Evolutionary conservation across 2,797 vertebrate genomes (phyloP), one percentile per base, ranked within the genome.

Genomic region (Cuculus canorus): DNA sequence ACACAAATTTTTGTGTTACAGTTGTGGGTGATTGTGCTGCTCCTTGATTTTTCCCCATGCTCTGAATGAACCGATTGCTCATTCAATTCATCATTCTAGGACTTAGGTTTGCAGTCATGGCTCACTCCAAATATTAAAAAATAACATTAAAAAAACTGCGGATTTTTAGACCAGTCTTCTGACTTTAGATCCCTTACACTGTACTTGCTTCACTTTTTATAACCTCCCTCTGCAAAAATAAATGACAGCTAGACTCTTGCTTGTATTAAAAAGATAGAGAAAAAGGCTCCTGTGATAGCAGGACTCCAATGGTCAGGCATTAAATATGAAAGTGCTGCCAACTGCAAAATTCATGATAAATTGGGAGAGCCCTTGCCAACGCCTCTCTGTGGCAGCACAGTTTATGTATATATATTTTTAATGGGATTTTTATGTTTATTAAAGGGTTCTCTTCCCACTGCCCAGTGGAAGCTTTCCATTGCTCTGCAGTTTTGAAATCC

Each of bases 341-440:
- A 41, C 56, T 88, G 90, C 77, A 88, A 70, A 92, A 90, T 41
- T 79, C 35, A 47, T 71, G 75, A 71, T 41, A 52, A 91, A 96
- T 0, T 10, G 28, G 23, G 70, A 78, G 70, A 90, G 83, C 78
- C 88, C 61, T 54, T 1, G 0, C 50, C 69, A 83, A 7, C 24
- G 72, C 69, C 37, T 33, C 77, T 39, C 7, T 33, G 28, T 79
- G 86, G 80, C 73, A 86, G 76, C 43, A 76, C 41, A 39, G 63
- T 85, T 94, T 85, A 89, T 28, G 48, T n/a, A 54, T 59, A 39
- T 59, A 35, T 79, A 59, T 69, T 72, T 82, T 77, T 85, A 88
- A 96, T 15, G 78, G 52, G 52, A 84, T 82, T 93, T 94, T 90
- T 78, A 90, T 41, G 33, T 76, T 84, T 84, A 89, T 85, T 81